Conservation (phyloP, 2,113 vertebrate genomes). For the Corydoras maculifer region DNA sequence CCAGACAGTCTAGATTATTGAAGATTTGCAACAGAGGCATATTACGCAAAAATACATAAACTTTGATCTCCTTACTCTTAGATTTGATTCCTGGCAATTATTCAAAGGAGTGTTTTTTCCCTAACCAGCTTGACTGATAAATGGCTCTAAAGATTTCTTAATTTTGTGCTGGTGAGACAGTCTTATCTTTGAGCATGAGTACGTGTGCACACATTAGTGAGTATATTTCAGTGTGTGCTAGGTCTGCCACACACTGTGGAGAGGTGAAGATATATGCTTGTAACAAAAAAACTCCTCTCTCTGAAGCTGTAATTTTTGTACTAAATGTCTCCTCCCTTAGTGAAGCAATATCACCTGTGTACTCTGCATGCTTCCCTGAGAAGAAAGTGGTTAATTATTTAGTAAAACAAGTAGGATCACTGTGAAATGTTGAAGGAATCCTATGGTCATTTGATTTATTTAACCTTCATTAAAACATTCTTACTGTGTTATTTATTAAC, state of each 20-base stretch:
- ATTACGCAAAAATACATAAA: no score
- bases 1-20: no score
- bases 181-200: conserved; percentile 38
- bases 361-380: no score
- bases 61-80: conserved; percentile 38
- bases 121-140: conserved; percentile 48
- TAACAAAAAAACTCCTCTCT: conserved; percentile 9
- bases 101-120: conserved; percentile 48
- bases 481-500: no score
- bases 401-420: no score
- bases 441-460: no score
- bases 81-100: conserved; percentile 66
- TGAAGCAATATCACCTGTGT: conserved; percentile 37
- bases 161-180: conserved; percentile 46
- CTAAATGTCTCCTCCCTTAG: conserved; percentile 39
- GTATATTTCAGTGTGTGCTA: conserved; percentile 15
- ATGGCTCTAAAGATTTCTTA: conserved; percentile 53
- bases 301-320: conserved; percentile 34
- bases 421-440: no score
- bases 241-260: conserved; percentile 27
- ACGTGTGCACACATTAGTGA: conserved; percentile 6
- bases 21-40: no score
- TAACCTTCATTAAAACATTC: no score
- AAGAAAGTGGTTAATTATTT: no score
- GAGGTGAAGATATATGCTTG: conserved; percentile 37